Evolutionary conservation across 2,113 vertebrate species (phyloP), one percentile per base, ranked within the genome.

Genomic region (Aplodontia rufa): DNA sequence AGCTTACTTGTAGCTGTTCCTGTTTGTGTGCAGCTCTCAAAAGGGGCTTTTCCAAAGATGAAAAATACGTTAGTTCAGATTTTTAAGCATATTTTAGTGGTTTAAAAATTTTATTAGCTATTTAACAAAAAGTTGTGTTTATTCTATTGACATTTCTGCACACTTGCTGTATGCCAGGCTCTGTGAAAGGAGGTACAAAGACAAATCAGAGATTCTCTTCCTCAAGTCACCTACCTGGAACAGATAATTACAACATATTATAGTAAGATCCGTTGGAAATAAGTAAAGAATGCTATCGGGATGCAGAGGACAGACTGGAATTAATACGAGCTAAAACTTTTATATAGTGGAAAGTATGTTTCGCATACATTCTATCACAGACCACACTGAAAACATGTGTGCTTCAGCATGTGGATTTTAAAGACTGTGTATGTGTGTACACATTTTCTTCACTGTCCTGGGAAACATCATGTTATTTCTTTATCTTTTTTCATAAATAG

Each of bases 331-430:
- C 42, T 42, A 19, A 26, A 22, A 22, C 4, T 20, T 26, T 0
- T 45, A 35, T 47, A n/a, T 8, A 37, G 32, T 58, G 17, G 69
- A 35, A 74, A 37, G 37, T 47, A 49, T 62, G n/a, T 66, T 72
- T 84, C 37, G 49, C 28, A 28, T 55, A 19, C 3, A 4, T 78
- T 78, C 1, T 42, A 24, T 80, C 58, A 68, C 42, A 20, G 58
- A 85, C 91, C 87, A 90, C 45, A 75, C 81, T 55, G 84, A 91
- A 92, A 93, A 87, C 45, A n/a, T n/a, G n/a, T 94, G 40, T 26
- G 14, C 40, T 76, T 94, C 74, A 78, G 14, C 8, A 60, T 69
- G 55, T 37, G 32, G n/a, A 32, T 26, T 71, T 86, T 71, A 71
- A 62, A 55, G 60, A 66, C 30, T 35, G 1, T n/a, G n/a, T 24